phyloP scores from a whole-genome alignment of 2,888 invertebrate genomes.

The Caenorhabditis sp. region DNA sequence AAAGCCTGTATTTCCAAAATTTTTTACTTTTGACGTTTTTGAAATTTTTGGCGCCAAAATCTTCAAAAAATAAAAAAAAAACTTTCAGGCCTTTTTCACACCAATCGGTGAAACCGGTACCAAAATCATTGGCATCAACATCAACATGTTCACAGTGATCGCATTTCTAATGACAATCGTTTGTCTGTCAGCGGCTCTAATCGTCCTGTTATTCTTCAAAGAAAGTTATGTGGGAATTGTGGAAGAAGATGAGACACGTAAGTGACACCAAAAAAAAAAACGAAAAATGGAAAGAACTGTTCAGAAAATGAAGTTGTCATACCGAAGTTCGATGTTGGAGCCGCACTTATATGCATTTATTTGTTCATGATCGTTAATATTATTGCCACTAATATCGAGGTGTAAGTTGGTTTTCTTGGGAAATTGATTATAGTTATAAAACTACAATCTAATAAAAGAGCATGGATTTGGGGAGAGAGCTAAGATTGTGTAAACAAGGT shows the following conservation, averaged over 20 bases:
- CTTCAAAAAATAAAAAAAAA: background rate
- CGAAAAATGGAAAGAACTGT: background rate
- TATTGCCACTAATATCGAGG: constrained; percentile 52
- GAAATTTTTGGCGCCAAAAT: too few species aligned
- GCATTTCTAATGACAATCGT: constrained; percentile 46
- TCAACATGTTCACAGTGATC: constrained; percentile 49
- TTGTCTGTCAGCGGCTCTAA: constrained; percentile 19
- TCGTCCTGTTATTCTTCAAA: constrained; percentile 45
- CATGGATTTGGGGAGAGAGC: too few species aligned
- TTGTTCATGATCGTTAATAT: constrained; percentile 49
- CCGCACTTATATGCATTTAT: constrained; percentile 49
- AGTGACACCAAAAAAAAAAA: background rate
- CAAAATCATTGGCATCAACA: constrained; percentile 17
- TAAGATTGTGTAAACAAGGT: too few species aligned
- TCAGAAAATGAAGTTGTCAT: constrained; percentile 29
- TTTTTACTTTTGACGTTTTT: too few species aligned
- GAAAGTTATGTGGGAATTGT: constrained; percentile 53
- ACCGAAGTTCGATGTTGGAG: constrained; percentile 45
- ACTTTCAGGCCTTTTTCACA: constrained; percentile 27
- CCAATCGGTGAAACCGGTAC: constrained; percentile 41
- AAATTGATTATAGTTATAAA: too few species aligned
- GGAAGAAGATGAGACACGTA: constrained; percentile 28
- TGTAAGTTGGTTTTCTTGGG: constrained; percentile 24
- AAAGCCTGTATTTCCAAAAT: too few species aligned
- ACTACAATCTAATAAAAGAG: too few species aligned